Evolutionary conservation across 2,888 invertebrate genomes (phyloP), one percentile per base, ranked within the genome.

Genomic region (Pollenia labialis): DNA sequence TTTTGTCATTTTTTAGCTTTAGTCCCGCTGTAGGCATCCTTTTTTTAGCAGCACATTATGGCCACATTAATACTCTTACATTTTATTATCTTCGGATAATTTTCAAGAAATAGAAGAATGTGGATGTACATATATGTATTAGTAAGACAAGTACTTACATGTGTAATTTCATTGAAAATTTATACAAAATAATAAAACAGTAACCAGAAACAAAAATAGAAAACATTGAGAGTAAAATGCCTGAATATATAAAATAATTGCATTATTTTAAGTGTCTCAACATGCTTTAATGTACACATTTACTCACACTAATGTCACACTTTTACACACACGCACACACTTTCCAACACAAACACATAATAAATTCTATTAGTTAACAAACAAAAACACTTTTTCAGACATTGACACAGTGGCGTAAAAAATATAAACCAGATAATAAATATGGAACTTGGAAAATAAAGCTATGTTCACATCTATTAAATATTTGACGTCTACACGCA

Each of bases 201-300:
- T 1, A 44, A 42, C 58, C 9, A 44, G 2, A 46, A 64, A 4
- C n/a, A 46, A 52, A 44, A 76, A 71, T 42, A 9, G 18, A 56
- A 66, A 48, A 77, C 42, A 64, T 44, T 68, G 18, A 71, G 48
- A 68, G 58, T 69, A 75, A 82, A 82, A 80, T 75, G 82, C 74
- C 75, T 75, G 74, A 58, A 83, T 75, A 44, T 75, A 80, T 80
- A 42, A 86, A 86, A 83, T 83, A 86, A 86, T 86, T 86, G 82
- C 79, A 80, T 86, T 86, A 80, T 83, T 82, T 86, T 69, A 86
- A 86, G 85, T 86, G 82, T 80, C 75, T 75, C 79, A 79, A 72
- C 75, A 80, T 83, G 79, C 50, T 64, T 52, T 71, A 75, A 46
- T 56, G 32, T 50, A 79, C 16, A 48, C n/a, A 50, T 64, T 46